Evolutionary conservation across 1,140 invertebrate species (phyloP), one percentile per base, ranked within the genome.

Genomic region (Calosoma granatense): DNA sequence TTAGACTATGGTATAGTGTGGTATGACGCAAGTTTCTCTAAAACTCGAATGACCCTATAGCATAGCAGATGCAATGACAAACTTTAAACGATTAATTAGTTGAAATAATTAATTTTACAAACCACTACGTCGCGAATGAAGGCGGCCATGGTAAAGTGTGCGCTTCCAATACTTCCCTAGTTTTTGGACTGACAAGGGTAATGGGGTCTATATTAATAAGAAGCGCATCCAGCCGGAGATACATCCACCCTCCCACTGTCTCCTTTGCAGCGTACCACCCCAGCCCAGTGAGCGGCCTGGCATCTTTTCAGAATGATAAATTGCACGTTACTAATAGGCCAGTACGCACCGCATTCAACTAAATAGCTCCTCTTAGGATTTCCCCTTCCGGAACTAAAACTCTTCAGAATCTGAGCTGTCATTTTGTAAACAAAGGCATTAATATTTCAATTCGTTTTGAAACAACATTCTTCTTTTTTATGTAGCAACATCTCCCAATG

Each of bases 1-100:
- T 17, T 6, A 47, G 41, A 17, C 6, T 4, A 11, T 47, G 41
- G 41, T 3, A 17, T 47, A 4, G 41, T 9, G 41, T 17, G 26
- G 26, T 36, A 36, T n/a, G n/a, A n/a, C 6, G 6, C 26, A 47
- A 47, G 41, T 47, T 47, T 17, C 4, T 17, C 3, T 47, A 4
- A 6, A 17, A 47, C 17, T 17, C 41, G 41, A 47, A 47, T 17
- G 17, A 47, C 9, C 41, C 6, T 17, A 47, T 47, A 3, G 41
- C 9, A 36, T n/a, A n/a, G n/a, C n/a, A 17, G 41, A 47, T 47
- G 41, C 41, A 47, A 47, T 47, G 41, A 17, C 9, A 47, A 47
- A 47, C 41, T 47, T 47, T 47, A 47, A 47, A 17, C 41, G 41
- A 47, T 47, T 47, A 47, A 47, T 47, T 47, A 47, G 41, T 47